Evolutionary conservation across 2,113 vertebrate species (phyloP), one percentile per base, ranked within the genome.

Genomic region (Glareola pratincola): DNA sequence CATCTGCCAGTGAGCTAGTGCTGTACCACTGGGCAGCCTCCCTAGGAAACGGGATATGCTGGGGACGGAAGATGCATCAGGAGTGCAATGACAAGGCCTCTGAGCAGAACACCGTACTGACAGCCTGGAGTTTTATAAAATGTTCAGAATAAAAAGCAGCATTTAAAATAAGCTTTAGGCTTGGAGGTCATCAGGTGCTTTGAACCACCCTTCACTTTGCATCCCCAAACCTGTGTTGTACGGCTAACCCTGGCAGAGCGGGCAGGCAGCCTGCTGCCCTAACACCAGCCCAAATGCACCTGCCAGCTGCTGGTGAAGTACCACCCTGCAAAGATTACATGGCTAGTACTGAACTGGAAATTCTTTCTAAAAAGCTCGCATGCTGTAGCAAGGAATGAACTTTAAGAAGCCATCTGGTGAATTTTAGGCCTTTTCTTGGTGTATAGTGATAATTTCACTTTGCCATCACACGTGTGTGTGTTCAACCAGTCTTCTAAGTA

Each of bases 11-110:
- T 6, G 30, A 62, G 84, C 39, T 19, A 8, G 22, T 19, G 34
- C 51, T 62, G 16, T 50, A 36, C 1, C 12, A 10, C 14, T 13
- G 7, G 50, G 20, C 54, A 34, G 43, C 24, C 32, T 64, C 43
- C 37, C 76, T 10, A 30, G 62, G 19, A 4, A 48, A 32, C 26
- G 15, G 19, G 14, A 9, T 81, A 10, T 2, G 2, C 45, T 71
- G 51, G 76, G 8, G 3, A 4, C 27, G 21, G 37, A 32, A 32
- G 20, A 10, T 0, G 0, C 14, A 12, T 2, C 29, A 7, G 56
- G 8, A 45, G 11, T 4, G 23, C 24, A 32, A 50, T 36, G 63
- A 21, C 83, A 78, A 30, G 17, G 36, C 12, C 45, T 59, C 26
- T 24, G 62, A 72, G 62, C 56, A 51, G 68, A 21, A 57, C 15